A percentile compares a stretch with the other conserved stretches of the same genome.
Conservation (phyloP, 2,888 invertebrate species). For the Drosophila multiciliata region DNA sequence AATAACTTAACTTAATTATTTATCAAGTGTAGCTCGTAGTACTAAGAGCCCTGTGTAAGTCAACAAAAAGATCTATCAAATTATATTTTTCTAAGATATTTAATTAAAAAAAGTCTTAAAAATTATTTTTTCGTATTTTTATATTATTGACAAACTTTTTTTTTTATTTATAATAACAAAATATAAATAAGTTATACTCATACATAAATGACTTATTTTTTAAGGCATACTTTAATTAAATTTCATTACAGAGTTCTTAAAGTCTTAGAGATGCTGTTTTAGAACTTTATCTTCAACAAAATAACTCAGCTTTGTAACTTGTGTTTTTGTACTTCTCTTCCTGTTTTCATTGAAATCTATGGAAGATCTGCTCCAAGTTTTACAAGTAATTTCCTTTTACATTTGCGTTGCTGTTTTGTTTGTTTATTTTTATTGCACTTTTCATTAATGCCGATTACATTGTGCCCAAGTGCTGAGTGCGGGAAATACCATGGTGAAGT, state of each 20-base stretch:
- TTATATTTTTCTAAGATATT: not conserved
- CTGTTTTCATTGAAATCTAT: conserved; percentile 23
- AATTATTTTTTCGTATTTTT: not conserved
- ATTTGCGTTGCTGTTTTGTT: conserved; percentile 13
- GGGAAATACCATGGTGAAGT: conserved; percentile 44
- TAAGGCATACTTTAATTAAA: not conserved
- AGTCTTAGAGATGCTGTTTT: not conserved
- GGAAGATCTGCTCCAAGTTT: conserved; percentile 10
- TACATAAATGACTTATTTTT: not conserved
- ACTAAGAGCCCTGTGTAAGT: not conserved
- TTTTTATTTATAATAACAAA: not conserved
- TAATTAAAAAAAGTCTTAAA: not conserved
- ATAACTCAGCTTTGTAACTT: conserved; percentile 5
- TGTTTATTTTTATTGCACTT: conserved; percentile 47
- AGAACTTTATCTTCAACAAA: not conserved
- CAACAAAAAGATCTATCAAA: not conserved
- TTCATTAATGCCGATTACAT: conserved; percentile 73
- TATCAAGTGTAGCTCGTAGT: not conserved
- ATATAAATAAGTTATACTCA: accelerated
- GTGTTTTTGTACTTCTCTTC: not conserved
- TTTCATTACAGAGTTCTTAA: not conserved
- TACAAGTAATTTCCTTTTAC: conserved; percentile 8
- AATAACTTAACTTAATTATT: not conserved
- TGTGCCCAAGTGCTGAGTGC: conserved; percentile 44
- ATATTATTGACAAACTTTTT: not conserved